These are phyloP conservation scores for Phyllopteryx taeniolatus DNA, from an alignment of 2,113 vertebrate genomes.

Conservation along the genomic window DNA sequence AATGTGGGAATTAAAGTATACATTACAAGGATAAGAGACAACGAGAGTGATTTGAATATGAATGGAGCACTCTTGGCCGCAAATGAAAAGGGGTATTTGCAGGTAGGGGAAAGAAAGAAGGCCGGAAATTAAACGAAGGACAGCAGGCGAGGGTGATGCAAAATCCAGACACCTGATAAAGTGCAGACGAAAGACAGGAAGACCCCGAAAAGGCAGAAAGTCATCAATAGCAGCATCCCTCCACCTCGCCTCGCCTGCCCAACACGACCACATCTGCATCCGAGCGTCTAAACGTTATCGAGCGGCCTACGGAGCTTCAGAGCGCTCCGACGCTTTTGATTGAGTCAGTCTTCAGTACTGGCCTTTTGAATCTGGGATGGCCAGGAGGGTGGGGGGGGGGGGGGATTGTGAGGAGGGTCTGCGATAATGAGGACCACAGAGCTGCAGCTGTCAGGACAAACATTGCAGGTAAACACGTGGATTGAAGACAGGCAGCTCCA, in stretches of 20 bases:
- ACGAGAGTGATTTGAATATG: constrained; percentile 52
- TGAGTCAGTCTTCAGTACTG: constrained; percentile 52
- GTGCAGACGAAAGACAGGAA: neutral
- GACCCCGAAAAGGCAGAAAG: constrained; percentile 19
- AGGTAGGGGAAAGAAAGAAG: constrained; percentile 17
- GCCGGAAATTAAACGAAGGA: constrained; percentile 20
- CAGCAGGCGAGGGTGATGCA: neutral
- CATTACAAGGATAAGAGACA: constrained; percentile 41
- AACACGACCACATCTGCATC: constrained; percentile 51
- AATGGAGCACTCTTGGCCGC: constrained; percentile 19
- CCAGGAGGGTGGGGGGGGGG: constrained; percentile 9
- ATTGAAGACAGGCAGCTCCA: neutral
- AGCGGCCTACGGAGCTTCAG: constrained; percentile 39
- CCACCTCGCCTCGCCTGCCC: constrained; percentile 9
- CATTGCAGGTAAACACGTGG: neutral
- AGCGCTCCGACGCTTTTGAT: constrained; percentile 57
- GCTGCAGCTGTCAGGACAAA: constrained; percentile 11
- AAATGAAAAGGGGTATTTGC: constrained; percentile 30
- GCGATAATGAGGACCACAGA: constrained; percentile 16
- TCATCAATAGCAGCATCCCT: constrained; percentile 35
- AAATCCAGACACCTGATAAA: constrained; percentile 10
- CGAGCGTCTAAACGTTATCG: constrained; percentile 59
- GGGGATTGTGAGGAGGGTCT: neutral
- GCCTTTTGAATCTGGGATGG: constrained; percentile 25
- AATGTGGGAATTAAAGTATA: constrained; percentile 43